These are phyloP conservation scores for Oreonectes daqikongensis DNA, from an alignment of 2,797 vertebrate species.

Conservation along the genomic window DNA sequence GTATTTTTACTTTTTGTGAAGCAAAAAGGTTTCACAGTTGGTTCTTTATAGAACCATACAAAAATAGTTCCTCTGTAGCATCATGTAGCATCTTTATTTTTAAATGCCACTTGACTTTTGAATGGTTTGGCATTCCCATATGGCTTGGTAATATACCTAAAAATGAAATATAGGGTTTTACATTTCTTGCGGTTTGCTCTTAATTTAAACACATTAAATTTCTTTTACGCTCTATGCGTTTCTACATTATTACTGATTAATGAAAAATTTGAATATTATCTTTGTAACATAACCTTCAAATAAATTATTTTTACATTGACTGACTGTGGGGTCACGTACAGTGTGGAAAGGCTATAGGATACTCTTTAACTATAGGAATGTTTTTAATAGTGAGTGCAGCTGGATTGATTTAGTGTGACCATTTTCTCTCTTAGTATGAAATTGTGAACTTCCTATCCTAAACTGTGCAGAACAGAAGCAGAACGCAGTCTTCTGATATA, in stretches of 20 bases:
- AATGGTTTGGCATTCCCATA: background rate
- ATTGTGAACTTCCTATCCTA: slow-evolving; percentile 54
- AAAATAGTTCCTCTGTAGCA: too few relatives aligned
- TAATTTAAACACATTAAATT: slow-evolving; percentile 23
- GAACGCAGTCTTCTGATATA: background rate
- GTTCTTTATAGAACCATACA: too few relatives aligned
- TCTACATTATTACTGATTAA: slow-evolving; percentile 10
- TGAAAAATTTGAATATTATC: slow-evolving; percentile 8
- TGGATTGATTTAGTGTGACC: slow-evolving; percentile 26
- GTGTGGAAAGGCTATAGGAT: too few relatives aligned
- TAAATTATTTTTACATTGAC: slow-evolving; percentile 27
- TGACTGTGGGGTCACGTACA: background rate
- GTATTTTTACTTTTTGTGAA: too few relatives aligned
- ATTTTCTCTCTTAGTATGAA: slow-evolving; percentile 57
- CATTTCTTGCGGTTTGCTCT: background rate
- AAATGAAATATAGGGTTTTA: too few relatives aligned
- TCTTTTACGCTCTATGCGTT: slow-evolving; percentile 13
- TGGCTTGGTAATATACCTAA: background rate
- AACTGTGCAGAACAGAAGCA: slow-evolving; percentile 62
- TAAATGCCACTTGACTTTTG: too few relatives aligned
- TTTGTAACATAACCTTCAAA: slow-evolving; percentile 32
- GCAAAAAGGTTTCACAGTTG: too few relatives aligned
- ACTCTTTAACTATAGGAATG: slow-evolving; percentile 23
- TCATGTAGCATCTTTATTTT: too few relatives aligned
- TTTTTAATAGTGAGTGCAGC: slow-evolving; percentile 31